Base-by-base conservation (phyloP, 1,140 invertebrate genomes). In the Drosophila sp. region DNA sequence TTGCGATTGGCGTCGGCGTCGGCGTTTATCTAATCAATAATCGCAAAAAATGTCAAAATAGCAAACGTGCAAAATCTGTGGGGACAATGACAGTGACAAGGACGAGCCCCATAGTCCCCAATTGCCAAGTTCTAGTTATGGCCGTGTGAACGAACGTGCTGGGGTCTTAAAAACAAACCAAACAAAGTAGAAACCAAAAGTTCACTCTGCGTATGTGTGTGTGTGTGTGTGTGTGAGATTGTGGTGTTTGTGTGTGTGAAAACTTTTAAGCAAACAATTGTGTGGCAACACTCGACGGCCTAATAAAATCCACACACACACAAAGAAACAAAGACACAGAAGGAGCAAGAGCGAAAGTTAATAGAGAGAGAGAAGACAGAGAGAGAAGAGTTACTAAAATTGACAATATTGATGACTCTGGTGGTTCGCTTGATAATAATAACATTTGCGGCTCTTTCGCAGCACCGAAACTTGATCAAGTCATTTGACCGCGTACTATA, bases 191-290 rank as follows among this genome's bases (percentile, higher is more conserved):
- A 34, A 13, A 25, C 43, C 29, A 48, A 62, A 40, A 74, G 66
- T 69, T 87, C 73, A 59, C 51, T 78, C 14, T 18, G 25, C 16
- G 29, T 53, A 8, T 16, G n/a, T 43, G 13, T 36, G 63, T 74
- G 59, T 75, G 65, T 66, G 77, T 71, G 27, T 67, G 45, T 32
- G 29, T 54, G n/a, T 16, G 27, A 25, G 18, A 57, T 13, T 53
- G 72, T 54, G 57, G 21, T 63, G 18, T 54, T 69, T 57, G 59
- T 62, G 21, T 43, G 59, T 51, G 36, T 64, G 18, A 41, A 83
- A 89, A 87, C 78, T 87, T 87, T 87, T 79, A 76, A 89, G 72
- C 82, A 87, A 87, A 87, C 82, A 82, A 89, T 87, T 79, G 82
- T 32, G 54, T 46, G 75, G 34, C 57, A 64, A 29, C 64, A 21